Base-by-base conservation (phyloP, 2,113 vertebrate genomes). In the Tragelaphus buxtoni region DNA sequence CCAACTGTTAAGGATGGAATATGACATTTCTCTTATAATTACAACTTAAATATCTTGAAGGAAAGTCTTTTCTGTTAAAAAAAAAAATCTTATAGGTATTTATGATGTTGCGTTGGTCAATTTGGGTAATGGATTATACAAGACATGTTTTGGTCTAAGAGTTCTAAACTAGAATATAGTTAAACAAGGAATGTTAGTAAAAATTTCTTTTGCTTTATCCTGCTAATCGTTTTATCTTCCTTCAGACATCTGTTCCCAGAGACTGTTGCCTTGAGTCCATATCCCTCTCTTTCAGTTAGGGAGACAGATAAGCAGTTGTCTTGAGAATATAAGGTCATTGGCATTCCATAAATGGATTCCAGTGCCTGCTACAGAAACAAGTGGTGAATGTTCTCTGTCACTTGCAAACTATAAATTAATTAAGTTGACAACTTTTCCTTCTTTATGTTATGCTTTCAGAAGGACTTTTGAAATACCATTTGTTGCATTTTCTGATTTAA, bases 341-440 rank as follows among this genome's bases (percentile, higher is more conserved):
- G 42, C 81, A 91, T 95, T 96, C 92, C 96, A 87, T 88, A 94
- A 90, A 49, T 92, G 85, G 79, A 87, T 97, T 98, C 92, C 92
- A 96, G 79, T 80, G 80, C 60, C 84, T 96, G 47, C 45, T 61
- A 69, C 56, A 96, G 94, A 90, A 96, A 97, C 96, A 98, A 96
- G 90, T 96, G 88, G 85, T 90, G 76, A 97, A 53, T 95, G 95
- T 96, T 96, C 85, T 96, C 79, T 91, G 79, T 97, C 82, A 94
- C 87, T 97, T 97, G 95, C 80, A 95, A 96, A 92, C 88, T 96
- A 96, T 96, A 96, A 96, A 96, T 97, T 96, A 97, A 96, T 96
- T 94, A 97, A 58, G 65, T 69, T 86, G 85, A 97, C 80, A 93
- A 65, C 87, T 85, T 94, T 90, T 79, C 49, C 56, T 81, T 95